These are phyloP conservation scores for Oncorhynchus clarkii DNA, from an alignment of 2,113 vertebrate genomes.

Conservation along the genomic window DNA sequence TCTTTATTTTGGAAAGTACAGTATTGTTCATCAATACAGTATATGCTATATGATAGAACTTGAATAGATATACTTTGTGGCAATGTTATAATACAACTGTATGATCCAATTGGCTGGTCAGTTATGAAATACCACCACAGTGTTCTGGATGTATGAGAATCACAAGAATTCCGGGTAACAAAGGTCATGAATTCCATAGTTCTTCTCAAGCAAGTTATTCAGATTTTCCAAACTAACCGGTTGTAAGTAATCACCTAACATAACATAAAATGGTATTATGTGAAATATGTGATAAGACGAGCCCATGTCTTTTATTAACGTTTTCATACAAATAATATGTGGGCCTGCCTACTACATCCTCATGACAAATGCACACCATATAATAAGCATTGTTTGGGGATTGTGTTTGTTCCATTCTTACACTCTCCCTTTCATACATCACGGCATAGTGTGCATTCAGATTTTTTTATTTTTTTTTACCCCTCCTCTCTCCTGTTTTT, in stretches of 20 bases:
- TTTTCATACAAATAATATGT: not conserved
- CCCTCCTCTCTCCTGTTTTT: constrained; percentile 23
- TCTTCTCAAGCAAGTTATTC: no score
- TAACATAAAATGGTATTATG: no score
- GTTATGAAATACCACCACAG: not conserved
- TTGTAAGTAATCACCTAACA: no score
- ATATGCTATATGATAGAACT: not conserved
- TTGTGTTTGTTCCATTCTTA: constrained; percentile 19
- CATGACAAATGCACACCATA: not conserved
- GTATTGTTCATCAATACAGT: not conserved
- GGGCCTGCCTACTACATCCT: not conserved
- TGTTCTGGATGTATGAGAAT: not conserved
- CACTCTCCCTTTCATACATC: not conserved
- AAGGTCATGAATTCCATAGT: no score
- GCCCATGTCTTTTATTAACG: no score
- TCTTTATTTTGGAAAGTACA: not conserved
- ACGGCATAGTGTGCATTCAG: constrained; percentile 18
- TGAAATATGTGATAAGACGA: no score
- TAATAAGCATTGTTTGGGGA: constrained; percentile 1
- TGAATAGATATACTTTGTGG: not conserved
- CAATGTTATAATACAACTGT: not conserved
- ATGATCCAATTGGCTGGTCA: not conserved
- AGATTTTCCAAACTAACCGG: no score
- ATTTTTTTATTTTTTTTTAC: not conserved
- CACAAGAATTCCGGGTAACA: no score